Conservation (phyloP, 2,797 vertebrate species). For the Sebastes kiyomatsui region DNA sequence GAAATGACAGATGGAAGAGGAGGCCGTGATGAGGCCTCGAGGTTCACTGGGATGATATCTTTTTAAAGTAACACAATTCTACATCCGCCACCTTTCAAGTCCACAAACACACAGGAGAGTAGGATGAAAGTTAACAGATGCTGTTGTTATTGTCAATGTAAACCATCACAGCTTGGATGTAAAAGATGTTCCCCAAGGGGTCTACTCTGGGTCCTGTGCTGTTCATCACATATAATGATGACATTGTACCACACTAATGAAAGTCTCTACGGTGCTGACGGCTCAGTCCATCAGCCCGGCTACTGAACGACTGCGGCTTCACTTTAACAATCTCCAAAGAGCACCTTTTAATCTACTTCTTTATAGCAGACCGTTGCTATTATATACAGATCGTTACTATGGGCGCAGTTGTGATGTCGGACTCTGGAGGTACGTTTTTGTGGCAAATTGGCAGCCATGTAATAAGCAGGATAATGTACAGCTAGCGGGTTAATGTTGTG, state of each 20-base stretch:
- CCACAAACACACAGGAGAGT: background rate
- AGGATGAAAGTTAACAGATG: background rate
- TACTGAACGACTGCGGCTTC: background rate
- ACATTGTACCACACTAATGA: background rate
- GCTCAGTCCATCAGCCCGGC: background rate
- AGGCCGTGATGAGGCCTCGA: constrained; percentile 5
- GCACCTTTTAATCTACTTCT: background rate
- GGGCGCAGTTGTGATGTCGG: too few species aligned
- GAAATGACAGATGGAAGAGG: constrained; percentile 17
- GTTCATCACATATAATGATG: background rate
- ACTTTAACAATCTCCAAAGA: background rate
- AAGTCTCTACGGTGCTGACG: background rate
- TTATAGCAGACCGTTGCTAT: too few species aligned
- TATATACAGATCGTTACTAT: too few species aligned
- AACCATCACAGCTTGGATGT: background rate
- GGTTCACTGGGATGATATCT: background rate
- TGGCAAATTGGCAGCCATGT: too few species aligned
- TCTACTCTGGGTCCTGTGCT: background rate
- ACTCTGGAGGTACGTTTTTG: too few species aligned
- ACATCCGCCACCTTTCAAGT: background rate
- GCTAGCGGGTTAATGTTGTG: too few species aligned
- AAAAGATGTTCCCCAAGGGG: background rate
- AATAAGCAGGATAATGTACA: too few species aligned
- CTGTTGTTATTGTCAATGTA: background rate
- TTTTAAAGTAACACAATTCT: background rate